Conservation (phyloP, 2,888 invertebrate genomes). For the Nebria brevicollis region DNA sequence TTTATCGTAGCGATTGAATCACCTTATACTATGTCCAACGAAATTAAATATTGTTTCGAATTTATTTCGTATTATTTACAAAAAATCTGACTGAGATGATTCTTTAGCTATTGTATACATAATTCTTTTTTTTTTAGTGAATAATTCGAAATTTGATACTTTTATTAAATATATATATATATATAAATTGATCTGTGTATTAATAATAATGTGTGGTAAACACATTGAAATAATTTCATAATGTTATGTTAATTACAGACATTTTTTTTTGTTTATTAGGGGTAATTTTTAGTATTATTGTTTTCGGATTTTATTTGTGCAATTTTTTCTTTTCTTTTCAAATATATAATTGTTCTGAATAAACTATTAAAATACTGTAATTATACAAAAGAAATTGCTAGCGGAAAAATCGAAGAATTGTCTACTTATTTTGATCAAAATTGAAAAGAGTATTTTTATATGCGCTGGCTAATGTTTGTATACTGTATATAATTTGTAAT, state of each 20-base stretch:
- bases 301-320: not conserved
- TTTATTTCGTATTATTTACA: not conserved
- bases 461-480: not conserved
- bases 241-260: not conserved
- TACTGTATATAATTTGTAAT: not conserved
- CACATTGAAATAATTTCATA: not conserved
- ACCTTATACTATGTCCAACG: not conserved
- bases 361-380: not conserved
- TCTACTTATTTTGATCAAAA: not conserved
- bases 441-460: not conserved
- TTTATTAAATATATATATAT: not conserved
- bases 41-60: not conserved
- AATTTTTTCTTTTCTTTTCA: not conserved
- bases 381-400: not conserved
- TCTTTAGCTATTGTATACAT: not conserved
- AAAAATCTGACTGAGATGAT: not conserved
- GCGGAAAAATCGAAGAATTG: not conserved
- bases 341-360: not conserved
- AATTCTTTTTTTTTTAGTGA: not conserved
- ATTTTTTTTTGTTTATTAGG: not conserved
- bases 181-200: not conserved
- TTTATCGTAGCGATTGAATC: not conserved
- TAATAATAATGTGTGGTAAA: not conserved
- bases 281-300: not conserved
- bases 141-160: not conserved